Percentiles rank a stretch among this genome's conserved stretches.
phyloP scores from a whole-genome alignment of 2,113 vertebrate species.

The Dasyornis broadbenti region DNA sequence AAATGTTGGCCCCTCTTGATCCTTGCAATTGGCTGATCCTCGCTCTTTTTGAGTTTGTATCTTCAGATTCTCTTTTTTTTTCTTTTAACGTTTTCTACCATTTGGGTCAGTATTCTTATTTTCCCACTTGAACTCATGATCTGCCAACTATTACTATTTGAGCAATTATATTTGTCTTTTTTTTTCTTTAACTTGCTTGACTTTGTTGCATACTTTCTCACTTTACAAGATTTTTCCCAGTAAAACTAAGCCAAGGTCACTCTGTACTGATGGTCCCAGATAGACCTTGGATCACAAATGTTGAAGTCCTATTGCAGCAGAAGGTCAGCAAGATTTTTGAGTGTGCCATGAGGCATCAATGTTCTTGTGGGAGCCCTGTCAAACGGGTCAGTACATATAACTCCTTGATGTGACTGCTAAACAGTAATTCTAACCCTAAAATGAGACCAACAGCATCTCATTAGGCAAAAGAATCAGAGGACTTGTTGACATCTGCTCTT shows the following conservation, averaged over 20 bases:
- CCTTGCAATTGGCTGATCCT: not conserved
- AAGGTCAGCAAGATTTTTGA: not conserved
- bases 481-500: not conserved
- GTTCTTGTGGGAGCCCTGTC: not conserved
- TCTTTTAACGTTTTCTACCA: not conserved
- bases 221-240: not conserved
- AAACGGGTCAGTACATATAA: rapidly evolving
- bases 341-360: not conserved
- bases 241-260: not conserved
- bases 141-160: not conserved
- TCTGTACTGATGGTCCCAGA: not conserved
- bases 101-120: not conserved
- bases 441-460: not conserved
- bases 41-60: not conserved
- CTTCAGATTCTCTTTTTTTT: not conserved
- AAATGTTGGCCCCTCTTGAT: not conserved
- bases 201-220: not conserved
- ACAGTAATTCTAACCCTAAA: not conserved
- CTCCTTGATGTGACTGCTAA: not conserved
- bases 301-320: not conserved
- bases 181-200: not conserved
- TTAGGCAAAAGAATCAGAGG: not conserved
- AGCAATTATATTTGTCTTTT: not conserved
- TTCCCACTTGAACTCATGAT: not conserved
- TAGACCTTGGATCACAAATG: not conserved